Evolutionary conservation across 2,888 invertebrate species (phyloP).

Genomic region (Hemistola chrysoprasaria): DNA sequence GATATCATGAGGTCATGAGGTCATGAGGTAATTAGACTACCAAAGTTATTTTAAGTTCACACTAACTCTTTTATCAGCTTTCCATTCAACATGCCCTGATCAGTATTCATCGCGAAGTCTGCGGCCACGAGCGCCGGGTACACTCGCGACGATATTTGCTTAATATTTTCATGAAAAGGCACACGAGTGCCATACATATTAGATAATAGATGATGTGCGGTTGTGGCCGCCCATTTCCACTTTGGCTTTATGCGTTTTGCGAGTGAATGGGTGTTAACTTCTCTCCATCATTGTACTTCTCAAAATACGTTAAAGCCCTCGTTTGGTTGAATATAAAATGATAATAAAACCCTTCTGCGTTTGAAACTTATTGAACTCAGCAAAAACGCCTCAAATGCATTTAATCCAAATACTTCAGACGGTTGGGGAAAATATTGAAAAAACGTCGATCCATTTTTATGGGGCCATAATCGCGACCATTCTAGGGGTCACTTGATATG

Average conservation of each 20-base stretch:
- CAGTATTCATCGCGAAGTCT: slow-evolving; percentile 30
- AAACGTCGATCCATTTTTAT: slow-evolving; percentile 61
- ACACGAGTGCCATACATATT: slow-evolving; percentile 57
- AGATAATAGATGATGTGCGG: slow-evolving; percentile 61
- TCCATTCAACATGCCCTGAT: slow-evolving; percentile 10
- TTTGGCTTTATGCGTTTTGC: slow-evolving; percentile 25
- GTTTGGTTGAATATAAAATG: no score
- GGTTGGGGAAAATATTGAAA: slow-evolving; percentile 42
- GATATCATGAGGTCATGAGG: slow-evolving; percentile 3
- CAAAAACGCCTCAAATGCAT: slow-evolving; percentile 10
- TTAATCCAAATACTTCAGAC: slow-evolving; percentile 19
- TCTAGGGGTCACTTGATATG: slow-evolving; percentile 61
- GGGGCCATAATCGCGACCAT: slow-evolving; percentile 56
- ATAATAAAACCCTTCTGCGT: no score
- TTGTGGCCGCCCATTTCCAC: slow-evolving; percentile 50
- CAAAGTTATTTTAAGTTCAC: slow-evolving; percentile 22
- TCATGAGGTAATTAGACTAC: no score
- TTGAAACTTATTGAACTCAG: background rate
- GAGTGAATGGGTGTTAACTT: background rate
- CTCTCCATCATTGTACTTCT: background rate
- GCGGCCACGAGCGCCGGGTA: slow-evolving; percentile 39
- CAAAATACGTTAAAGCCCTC: no score
- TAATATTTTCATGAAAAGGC: slow-evolving; percentile 66
- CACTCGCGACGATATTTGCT: slow-evolving; percentile 54
- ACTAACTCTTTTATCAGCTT: slow-evolving; percentile 12